Percentiles rank a stretch among this genome's conserved stretches.
Conservation (phyloP, 2,797 vertebrate species). For the Sebastes hubbsi region DNA sequence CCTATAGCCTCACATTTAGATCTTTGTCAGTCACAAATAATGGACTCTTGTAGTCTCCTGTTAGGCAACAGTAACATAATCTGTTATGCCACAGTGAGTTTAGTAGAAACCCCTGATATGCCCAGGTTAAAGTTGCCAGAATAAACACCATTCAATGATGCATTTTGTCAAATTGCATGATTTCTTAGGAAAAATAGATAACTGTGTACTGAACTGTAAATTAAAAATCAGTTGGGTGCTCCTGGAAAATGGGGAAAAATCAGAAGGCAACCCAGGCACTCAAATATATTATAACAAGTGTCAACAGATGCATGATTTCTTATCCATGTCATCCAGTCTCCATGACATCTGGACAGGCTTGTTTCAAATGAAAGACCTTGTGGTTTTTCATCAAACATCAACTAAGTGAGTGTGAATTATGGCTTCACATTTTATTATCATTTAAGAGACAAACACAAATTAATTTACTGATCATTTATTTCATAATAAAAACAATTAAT, state of each 20-base stretch:
- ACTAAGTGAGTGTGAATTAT: background rate
- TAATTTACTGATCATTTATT: slow-evolving; percentile 40
- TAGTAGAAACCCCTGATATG: background rate
- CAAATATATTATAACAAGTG: no score
- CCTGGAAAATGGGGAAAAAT: no score
- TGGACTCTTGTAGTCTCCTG: background rate
- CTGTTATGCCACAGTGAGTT: background rate
- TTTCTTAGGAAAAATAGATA: background rate
- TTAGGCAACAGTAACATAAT: background rate
- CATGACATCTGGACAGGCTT: background rate
- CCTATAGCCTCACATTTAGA: background rate
- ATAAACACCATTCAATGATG: background rate
- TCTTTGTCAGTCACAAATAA: background rate
- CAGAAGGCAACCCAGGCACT: no score
- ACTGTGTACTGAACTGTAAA: no score
- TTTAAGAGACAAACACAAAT: slow-evolving; percentile 15
- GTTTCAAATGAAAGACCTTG: background rate
- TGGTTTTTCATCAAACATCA: background rate
- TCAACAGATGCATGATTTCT: background rate
- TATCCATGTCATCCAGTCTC: background rate
- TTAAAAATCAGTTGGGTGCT: no score
- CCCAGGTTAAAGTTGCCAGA: background rate
- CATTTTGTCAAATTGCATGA: background rate
- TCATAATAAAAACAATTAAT: background rate
- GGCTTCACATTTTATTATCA: background rate